Conservation (phyloP, 2,113 vertebrate species). For the Campylomormyrus numenius region DNA sequence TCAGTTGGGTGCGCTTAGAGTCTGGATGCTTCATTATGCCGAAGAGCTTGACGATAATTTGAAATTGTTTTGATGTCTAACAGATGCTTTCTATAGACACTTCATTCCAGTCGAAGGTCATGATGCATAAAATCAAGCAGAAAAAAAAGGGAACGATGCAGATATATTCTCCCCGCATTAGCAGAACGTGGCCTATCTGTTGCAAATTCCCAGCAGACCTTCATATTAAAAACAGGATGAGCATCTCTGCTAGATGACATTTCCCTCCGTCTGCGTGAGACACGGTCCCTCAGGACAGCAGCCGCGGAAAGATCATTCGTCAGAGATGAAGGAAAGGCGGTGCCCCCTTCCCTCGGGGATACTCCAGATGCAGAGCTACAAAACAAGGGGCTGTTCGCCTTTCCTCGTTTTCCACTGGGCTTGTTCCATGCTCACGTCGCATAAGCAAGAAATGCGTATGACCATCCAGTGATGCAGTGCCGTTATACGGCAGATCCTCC, state of each 20-base stretch:
- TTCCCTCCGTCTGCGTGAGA: neutral
- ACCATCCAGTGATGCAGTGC: neutral
- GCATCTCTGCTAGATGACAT: neutral
- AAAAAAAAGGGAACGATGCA: neutral
- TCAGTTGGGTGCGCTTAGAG: neutral
- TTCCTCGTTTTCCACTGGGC: neutral
- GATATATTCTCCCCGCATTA: neutral
- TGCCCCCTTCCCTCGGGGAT: neutral
- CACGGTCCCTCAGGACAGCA: neutral
- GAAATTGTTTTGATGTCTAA: neutral
- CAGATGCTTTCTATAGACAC: neutral
- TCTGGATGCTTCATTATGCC: neutral
- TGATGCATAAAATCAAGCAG: neutral
- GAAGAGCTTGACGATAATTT: neutral
- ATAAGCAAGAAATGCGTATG: neutral
- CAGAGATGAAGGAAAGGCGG: neutral
- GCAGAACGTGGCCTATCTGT: neutral
- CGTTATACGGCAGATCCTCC: neutral
- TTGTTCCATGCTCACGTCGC: neutral
- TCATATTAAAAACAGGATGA: neutral
- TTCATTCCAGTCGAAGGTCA: neutral
- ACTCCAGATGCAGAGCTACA: neutral
- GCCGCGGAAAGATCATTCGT: neutral
- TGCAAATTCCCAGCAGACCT: neutral
- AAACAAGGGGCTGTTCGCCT: neutral